Conservation (phyloP, 1,140 invertebrate species). For the Panonychus citri region DNA sequence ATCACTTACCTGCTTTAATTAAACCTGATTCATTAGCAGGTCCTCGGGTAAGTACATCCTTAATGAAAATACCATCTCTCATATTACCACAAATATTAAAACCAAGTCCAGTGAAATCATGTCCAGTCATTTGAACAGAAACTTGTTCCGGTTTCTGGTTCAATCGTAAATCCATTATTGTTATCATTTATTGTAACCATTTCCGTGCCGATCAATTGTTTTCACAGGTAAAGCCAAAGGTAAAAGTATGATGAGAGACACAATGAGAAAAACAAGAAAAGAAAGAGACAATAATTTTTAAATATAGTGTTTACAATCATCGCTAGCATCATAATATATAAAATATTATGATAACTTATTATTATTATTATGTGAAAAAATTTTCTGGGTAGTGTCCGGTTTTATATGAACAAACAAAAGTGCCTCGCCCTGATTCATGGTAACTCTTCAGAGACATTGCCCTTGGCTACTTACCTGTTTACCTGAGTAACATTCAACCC, state of each 20-base stretch:
- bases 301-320: background rate
- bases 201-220: background rate
- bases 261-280: background rate
- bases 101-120: conserved; percentile 37
- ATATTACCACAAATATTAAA: conserved; percentile 69
- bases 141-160: background rate
- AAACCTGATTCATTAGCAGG: conserved; percentile 60
- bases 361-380: too few relatives aligned
- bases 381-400: too few relatives aligned
- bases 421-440: background rate
- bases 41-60: conserved; percentile 57
- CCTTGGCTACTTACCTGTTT: too few relatives aligned
- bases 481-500: too few relatives aligned
- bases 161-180: background rate
- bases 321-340: background rate
- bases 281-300: background rate
- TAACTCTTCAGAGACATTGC: too few relatives aligned
- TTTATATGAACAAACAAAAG: background rate
- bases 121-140: conserved; percentile 3
- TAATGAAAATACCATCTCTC: conserved; percentile 63
- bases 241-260: background rate
- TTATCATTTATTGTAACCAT: background rate
- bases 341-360: too few relatives aligned
- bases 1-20: conserved; percentile 45
- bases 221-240: background rate